Base-by-base conservation (phyloP, 2,888 invertebrate genomes). In the Lasioglossum lativentre region DNA sequence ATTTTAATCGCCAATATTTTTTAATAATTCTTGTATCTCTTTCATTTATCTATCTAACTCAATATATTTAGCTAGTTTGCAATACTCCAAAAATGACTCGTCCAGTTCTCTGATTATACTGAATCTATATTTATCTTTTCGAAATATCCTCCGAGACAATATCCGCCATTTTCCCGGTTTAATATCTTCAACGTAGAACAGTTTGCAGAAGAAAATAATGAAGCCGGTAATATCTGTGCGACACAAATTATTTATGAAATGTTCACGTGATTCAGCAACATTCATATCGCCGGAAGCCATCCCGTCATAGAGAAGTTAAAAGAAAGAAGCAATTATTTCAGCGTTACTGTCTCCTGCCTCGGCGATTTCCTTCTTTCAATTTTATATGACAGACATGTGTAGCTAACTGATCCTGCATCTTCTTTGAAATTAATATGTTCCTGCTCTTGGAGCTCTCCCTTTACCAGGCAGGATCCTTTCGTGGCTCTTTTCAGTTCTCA, bases 361-460 rank as follows among this genome's bases (percentile, higher is more conserved):
- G 34, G 1, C 23, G 38, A 23, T 68, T 38, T 68, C 10, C 12
- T 23, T 1, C 68, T 23, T 12, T 38, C 38, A 68, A 68, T 68
- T 68, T 68, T 68, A 34, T 38, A 38, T 38, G 68, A 68, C 34
- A 68, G 23, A 68, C 38, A 68, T 38, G 12, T 38, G 68, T 38
- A 38, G 68, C 30, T 66, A 66, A 68, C 68, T 38, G 68, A 38
- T n/a, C 38, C 38, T 34, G 34, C 68, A 19, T 68, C 38, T 38
- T 68, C 23, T n/a, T 68, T 38, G 68, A 68, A 34, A 68, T 68
- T 68, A 68, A 38, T 38, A 68, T 34, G 68, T 68, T 52, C 52
- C 52, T 23, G 23, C 23, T 23, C 23, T 10, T 23, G 10, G 4
- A 66, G 68, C 23, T 23, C 23, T 23, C 19, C 23, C 38, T 68